Conservation (phyloP, 2,113 vertebrate species). For the Oreochromis spilurus region DNA sequence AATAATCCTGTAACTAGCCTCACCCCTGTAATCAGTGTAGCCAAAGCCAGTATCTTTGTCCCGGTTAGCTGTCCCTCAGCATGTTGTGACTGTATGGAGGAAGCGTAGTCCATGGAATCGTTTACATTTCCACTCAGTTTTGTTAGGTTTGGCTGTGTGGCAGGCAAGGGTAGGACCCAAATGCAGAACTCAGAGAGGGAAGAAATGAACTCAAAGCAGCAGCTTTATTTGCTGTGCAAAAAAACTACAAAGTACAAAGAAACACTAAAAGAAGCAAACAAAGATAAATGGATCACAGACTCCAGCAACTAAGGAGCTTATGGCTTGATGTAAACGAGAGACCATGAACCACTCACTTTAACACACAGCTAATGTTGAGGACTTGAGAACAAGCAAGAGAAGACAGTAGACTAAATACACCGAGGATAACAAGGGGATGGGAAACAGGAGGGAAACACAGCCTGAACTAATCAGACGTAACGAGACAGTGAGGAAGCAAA, state of each 20-base stretch:
- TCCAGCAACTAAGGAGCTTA: background rate
- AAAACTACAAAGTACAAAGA: background rate
- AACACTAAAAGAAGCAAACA: background rate
- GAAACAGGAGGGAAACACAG: background rate
- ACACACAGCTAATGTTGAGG: background rate
- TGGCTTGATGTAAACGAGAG: background rate
- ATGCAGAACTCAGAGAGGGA: rapidly evolving
- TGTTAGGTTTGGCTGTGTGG: background rate
- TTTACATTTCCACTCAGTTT: background rate
- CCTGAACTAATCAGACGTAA: background rate
- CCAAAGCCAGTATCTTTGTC: background rate
- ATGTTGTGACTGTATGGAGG: background rate
- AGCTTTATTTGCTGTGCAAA: background rate
- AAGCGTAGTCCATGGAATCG: rapidly evolving
- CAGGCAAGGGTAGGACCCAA: background rate
- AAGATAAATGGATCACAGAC: background rate
- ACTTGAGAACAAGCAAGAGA: background rate
- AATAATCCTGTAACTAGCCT: background rate
- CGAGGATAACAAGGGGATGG: background rate
- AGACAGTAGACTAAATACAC: background rate
- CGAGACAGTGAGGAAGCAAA: background rate
- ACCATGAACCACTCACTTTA: background rate
- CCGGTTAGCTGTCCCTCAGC: background rate
- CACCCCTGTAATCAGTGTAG: background rate
- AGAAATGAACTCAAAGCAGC: background rate